These are phyloP conservation scores for Dryadula phaetusa DNA, from an alignment of 2,888 invertebrate genomes.

Conservation along the genomic window DNA sequence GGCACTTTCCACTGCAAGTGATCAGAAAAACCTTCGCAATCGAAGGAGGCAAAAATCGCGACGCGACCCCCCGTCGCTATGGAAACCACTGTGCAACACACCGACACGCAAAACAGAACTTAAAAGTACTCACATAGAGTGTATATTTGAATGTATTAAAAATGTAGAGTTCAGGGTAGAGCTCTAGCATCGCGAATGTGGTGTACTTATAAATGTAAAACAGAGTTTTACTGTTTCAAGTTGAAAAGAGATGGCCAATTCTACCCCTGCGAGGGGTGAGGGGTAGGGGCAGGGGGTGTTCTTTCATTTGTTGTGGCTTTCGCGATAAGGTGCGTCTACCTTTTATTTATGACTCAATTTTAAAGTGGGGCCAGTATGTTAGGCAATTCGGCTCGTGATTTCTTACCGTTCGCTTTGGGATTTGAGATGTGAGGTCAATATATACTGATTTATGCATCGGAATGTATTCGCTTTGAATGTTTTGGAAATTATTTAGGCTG, in stretches of 20 bases:
- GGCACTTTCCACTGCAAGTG: slow-evolving; percentile 52
- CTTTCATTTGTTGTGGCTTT: slow-evolving; percentile 76
- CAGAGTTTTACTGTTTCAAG: slow-evolving; percentile 64
- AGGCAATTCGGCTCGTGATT: slow-evolving; percentile 70
- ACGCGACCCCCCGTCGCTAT: slow-evolving; percentile 68
- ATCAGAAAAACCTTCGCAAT: slow-evolving; percentile 72
- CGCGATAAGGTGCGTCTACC: slow-evolving; percentile 79
- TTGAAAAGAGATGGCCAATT: slow-evolving; percentile 48
- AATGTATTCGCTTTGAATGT: background rate
- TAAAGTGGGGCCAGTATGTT: slow-evolving; percentile 72
- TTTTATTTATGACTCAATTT: slow-evolving; percentile 83
- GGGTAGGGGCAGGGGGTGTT: slow-evolving; percentile 55
- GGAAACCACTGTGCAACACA: slow-evolving; percentile 56
- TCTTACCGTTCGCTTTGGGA: slow-evolving; percentile 56
- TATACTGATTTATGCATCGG: slow-evolving; percentile 49
- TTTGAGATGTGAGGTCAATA: slow-evolving; percentile 52
- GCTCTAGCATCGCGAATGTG: slow-evolving; percentile 54
- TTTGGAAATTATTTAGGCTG: slow-evolving; percentile 22
- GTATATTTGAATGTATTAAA: slow-evolving; percentile 37
- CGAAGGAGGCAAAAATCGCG: slow-evolving; percentile 76
- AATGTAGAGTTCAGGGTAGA: slow-evolving; percentile 20
- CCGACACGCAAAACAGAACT: slow-evolving; percentile 46
- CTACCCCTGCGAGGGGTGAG: slow-evolving; percentile 48
- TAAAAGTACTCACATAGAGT: slow-evolving; percentile 51
- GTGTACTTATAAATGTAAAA: slow-evolving; percentile 84